phyloP scores from a whole-genome alignment of 2,797 vertebrate genomes.

The Crocidura indochinensis region DNA sequence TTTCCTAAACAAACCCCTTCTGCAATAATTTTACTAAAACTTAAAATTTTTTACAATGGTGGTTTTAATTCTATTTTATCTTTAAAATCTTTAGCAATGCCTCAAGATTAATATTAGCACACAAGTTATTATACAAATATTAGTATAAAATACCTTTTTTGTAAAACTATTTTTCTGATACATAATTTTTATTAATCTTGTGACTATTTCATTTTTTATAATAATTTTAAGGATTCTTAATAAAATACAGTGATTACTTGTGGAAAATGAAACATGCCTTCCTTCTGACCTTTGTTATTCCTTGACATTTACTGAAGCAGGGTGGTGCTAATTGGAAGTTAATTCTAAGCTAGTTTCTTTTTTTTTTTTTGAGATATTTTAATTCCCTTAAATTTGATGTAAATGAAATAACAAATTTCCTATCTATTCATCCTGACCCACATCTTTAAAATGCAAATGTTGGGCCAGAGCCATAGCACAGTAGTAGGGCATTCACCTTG shows the following conservation, averaged over 20 bases:
- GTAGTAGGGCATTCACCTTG: no score
- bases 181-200: not conserved
- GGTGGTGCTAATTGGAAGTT: not conserved
- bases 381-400: not conserved
- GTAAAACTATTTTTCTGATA: not conserved
- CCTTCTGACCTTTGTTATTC: not conserved
- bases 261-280: not conserved
- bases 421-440: not conserved
- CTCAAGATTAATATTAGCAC: not conserved
- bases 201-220: conserved; percentile 15
- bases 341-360: conserved; percentile 1
- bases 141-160: not conserved
- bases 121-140: conserved; percentile 8
- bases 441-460: conserved; percentile 40
- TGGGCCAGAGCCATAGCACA: no score
- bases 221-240: not conserved
- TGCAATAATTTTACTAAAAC: no score
- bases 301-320: not conserved
- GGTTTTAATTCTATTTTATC: no score
- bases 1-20: no score
- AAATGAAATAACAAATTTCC: conserved; percentile 6
- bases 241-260: conserved; percentile 9
- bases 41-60: no score
- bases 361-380: not conserved
- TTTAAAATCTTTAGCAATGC: no score